Percentiles rank a stretch among this genome's conserved stretches.
phyloP scores from a whole-genome alignment of 1,140 invertebrate species.

The Drosophila biarmipes region DNA sequence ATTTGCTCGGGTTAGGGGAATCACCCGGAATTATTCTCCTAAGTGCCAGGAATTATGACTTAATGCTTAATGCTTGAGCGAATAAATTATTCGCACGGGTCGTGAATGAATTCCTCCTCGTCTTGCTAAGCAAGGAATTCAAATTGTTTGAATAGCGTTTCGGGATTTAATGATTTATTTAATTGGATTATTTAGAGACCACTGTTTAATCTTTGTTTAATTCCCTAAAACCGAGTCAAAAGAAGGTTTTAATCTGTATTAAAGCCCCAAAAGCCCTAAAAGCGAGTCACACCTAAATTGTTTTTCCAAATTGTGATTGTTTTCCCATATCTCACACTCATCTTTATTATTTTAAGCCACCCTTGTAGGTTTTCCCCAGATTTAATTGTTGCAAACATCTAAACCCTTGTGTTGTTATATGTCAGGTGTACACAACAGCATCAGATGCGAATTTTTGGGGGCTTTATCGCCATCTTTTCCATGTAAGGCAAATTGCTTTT shows the following conservation, averaged over 20 bases:
- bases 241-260: too few species aligned
- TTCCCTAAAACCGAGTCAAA: background rate
- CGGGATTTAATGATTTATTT: too few species aligned
- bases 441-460: constrained; percentile 14
- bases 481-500: constrained; percentile 33
- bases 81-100: constrained; percentile 1
- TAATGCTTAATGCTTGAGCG: constrained; percentile 3
- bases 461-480: constrained; percentile 5
- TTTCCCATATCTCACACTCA: background rate
- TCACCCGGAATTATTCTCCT: constrained; percentile 29
- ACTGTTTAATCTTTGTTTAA: too few species aligned
- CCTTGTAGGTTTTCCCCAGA: background rate
- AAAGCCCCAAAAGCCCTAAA: background rate
- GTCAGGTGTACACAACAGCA: constrained; percentile 15
- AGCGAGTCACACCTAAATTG: background rate
- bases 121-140: background rate
- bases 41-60: constrained; percentile 36
- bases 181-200: background rate
- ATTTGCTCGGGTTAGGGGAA: constrained; percentile 38
- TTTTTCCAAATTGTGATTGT: background rate
- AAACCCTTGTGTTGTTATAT: constrained; percentile 5
- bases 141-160: background rate
- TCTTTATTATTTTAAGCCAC: background rate
- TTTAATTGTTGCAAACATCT: constrained; percentile 23
- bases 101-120: background rate